These are phyloP conservation scores for Tragelaphus oryx DNA, from an alignment of 2,797 vertebrate species.

Conservation along the genomic window DNA sequence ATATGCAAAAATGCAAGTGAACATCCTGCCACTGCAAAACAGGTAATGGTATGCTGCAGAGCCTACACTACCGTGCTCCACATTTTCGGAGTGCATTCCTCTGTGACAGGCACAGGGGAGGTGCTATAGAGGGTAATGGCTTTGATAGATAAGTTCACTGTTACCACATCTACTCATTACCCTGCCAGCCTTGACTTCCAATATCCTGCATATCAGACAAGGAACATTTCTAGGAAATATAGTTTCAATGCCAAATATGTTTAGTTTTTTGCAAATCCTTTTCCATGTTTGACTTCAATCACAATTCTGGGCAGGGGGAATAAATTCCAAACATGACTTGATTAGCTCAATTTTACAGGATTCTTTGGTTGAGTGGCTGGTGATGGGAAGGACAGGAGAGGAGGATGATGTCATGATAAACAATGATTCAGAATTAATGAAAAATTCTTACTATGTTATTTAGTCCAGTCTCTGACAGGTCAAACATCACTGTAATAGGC, in stretches of 20 bases:
- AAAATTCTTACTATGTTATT: conserved; percentile 92
- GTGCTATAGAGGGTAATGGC: background rate
- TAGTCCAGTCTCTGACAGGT: conserved; percentile 94
- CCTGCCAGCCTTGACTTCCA: background rate
- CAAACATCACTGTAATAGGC: conserved; percentile 94
- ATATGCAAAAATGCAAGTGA: background rate
- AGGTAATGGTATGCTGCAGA: background rate
- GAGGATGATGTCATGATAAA: background rate
- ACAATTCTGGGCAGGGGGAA: background rate
- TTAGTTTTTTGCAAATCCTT: conserved; percentile 11
- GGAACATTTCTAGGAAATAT: background rate
- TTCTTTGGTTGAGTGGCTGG: background rate
- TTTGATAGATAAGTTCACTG: background rate
- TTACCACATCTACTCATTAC: background rate
- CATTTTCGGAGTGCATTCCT: background rate
- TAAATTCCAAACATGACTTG: background rate
- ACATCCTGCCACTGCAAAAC: background rate
- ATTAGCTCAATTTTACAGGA: background rate
- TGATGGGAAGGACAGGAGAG: background rate
- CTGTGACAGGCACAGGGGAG: background rate
- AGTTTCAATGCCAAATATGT: background rate
- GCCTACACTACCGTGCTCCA: background rate
- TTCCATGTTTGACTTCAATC: conserved; percentile 11
- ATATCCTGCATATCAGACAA: background rate
- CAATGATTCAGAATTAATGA: conserved; percentile 13